Evolutionary conservation across 1,140 invertebrate genomes (phyloP), one percentile per base, ranked within the genome.

Genomic region (Solenopsis invicta): DNA sequence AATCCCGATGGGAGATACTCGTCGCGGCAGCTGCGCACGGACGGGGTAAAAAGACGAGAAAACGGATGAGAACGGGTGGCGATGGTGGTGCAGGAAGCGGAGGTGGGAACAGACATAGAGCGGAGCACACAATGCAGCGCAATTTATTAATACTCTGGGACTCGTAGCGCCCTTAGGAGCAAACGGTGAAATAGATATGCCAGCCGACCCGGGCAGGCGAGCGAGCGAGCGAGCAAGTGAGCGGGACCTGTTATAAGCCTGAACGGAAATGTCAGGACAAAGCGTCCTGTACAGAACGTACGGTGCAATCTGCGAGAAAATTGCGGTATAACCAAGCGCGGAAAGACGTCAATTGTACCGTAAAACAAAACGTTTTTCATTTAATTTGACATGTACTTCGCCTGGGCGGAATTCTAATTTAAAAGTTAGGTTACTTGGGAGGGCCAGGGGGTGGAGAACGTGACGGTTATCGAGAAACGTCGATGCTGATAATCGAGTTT

Each of bases 101-200:
- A 61, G 67, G 80, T 59, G 67, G 80, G 18, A 52, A 62, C 52
- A 37, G 29, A 41, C 45, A 61, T 75, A 62, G 80, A 84, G 54
- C 24, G 18, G 24, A 61, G 69, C 41, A 75, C 29, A 67, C 80
- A 84, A 84, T 84, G 45, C 67, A 48, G 41, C 54, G 41, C 69
- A 84, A 84, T 84, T 84, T 84, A 84, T 84, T 84, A 84, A 84
- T 75, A 84, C 77, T 81, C 84, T 69, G 84, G 84, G 64, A 86
- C 80, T 87, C 80, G 86, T 71, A 74, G 62, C 80, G 48, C 56
- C 67, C 78, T 87, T 72, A 75, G 81, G 48, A 84, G 59, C 62
- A 72, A 75, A 85, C 64, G 78, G 69, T 61, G 86, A 74, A 87
- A 87, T 72, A 87, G 78, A 87, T 69, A 87, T 87, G 78, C 78